These are phyloP conservation scores for Tokudaia muenninki DNA, from an alignment of 2,797 vertebrate species.

Conservation along the genomic window DNA sequence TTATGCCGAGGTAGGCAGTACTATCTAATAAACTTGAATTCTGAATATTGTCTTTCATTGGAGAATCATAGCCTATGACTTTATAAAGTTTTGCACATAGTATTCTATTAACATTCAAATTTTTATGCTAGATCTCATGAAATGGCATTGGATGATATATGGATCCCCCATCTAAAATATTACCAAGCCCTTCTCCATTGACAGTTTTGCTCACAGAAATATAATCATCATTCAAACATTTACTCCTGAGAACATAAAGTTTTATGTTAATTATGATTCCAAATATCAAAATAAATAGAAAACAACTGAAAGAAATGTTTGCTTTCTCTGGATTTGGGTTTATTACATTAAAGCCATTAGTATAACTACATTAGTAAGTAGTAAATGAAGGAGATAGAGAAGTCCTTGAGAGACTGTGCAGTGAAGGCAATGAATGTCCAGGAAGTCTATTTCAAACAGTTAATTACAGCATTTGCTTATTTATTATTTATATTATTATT, in stretches of 20 bases:
- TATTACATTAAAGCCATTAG: neutral
- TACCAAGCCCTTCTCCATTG: neutral
- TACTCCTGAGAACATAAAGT: neutral
- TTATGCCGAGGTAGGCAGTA: fast-evolving
- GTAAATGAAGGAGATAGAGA: neutral
- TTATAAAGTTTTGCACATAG: neutral
- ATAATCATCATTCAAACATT: neutral
- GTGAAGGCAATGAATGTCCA: neutral
- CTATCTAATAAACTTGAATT: neutral
- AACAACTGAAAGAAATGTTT: neutral
- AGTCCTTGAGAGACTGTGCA: neutral
- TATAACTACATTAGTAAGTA: neutral
- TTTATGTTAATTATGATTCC: neutral
- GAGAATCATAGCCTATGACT: neutral
- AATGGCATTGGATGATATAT: neutral
- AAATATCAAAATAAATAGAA: neutral
- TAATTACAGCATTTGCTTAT: neutral
- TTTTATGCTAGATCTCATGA: neutral
- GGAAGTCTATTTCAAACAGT: neutral
- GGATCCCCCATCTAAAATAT: neutral
- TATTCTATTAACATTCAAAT: neutral
- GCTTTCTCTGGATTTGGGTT: neutral
- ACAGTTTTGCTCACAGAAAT: neutral
- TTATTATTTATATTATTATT: neutral
- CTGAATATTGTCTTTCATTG: neutral